phyloP scores from a whole-genome alignment of 2,888 invertebrate genomes.

The Cerastis rubricosa region DNA sequence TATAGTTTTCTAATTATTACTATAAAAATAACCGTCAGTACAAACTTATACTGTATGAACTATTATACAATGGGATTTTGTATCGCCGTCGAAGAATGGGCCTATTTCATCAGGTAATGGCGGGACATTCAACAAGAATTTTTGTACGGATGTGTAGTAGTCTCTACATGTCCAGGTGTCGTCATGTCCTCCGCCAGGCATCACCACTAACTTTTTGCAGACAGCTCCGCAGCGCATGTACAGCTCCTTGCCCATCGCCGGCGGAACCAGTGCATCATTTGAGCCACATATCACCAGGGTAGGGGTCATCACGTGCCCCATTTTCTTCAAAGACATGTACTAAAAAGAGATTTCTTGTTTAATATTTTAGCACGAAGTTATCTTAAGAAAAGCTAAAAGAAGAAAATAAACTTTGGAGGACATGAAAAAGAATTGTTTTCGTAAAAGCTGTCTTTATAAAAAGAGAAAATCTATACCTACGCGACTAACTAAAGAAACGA shows the following conservation, averaged over 20 bases:
- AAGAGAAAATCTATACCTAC: not conserved
- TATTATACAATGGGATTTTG: slow-evolving; percentile 69
- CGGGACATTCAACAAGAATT: slow-evolving; percentile 86
- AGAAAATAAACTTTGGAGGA: not conserved
- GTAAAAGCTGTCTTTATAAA: not conserved
- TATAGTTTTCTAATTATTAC: slow-evolving; percentile 40
- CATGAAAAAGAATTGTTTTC: not conserved
- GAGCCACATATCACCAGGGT: slow-evolving; percentile 97
- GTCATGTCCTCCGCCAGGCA: slow-evolving; percentile 97
- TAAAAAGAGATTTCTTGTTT: slow-evolving; percentile 80
- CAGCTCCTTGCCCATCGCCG: slow-evolving; percentile 96
- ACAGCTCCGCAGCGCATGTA: slow-evolving; percentile 94
- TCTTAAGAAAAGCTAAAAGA: not conserved
- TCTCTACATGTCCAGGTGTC: slow-evolving; percentile 98
- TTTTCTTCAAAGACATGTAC: slow-evolving; percentile 94
- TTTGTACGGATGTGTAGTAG: slow-evolving; percentile 92
- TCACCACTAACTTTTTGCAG: slow-evolving; percentile 94
- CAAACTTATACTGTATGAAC: slow-evolving; percentile 79
- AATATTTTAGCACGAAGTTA: not conserved
- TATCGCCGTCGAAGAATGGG: slow-evolving; percentile 77
- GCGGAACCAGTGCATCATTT: slow-evolving; percentile 96
- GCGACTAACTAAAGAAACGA: too few species aligned
- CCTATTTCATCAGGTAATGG: slow-evolving; percentile 77
- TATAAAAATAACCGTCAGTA: slow-evolving; percentile 37
- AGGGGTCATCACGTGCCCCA: slow-evolving; percentile 93